These are phyloP conservation scores for Cremastobaeus sp. DNA, from an alignment of 2,888 invertebrate species.

Conservation along the genomic window DNA sequence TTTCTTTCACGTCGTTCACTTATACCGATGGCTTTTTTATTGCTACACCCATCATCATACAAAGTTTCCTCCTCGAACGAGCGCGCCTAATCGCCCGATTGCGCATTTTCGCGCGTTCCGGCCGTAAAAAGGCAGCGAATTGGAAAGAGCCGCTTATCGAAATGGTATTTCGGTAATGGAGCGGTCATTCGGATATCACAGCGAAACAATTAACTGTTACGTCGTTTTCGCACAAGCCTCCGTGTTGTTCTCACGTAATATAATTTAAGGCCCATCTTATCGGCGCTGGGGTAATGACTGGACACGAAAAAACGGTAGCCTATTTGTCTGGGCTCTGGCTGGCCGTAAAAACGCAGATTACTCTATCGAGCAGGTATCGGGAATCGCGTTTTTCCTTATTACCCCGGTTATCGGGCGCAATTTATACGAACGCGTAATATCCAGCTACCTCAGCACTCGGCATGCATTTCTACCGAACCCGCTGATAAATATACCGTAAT, in stretches of 20 bases:
- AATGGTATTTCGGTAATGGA: too few relatives aligned
- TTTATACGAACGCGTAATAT: conserved; percentile 44
- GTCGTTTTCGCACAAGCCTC: conserved; percentile 16
- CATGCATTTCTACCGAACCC: conserved; percentile 39
- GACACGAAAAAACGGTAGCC: conserved; percentile 24
- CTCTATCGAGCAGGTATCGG: conserved; percentile 41
- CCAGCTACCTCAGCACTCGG: conserved; percentile 32
- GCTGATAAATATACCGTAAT: conserved; percentile 57
- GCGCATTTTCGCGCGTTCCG: too few relatives aligned
- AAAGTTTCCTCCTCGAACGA: too few relatives aligned
- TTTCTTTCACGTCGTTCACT: too few relatives aligned
- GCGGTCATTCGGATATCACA: too few relatives aligned
- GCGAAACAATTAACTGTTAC: too few relatives aligned
- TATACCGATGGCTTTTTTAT: too few relatives aligned
- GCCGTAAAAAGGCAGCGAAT: too few relatives aligned
- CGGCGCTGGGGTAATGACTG: conserved; percentile 3
- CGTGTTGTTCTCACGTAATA: conserved; percentile 15
- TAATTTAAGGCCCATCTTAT: conserved; percentile 36
- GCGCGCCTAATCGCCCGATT: too few relatives aligned
- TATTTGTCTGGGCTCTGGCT: conserved; percentile 32
- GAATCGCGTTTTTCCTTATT: conserved; percentile 43
- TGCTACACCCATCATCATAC: too few relatives aligned
- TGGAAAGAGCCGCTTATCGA: too few relatives aligned
- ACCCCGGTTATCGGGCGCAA: conserved; percentile 21
- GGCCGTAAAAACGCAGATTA: conserved; percentile 30